Base-by-base conservation (phyloP, 2,797 vertebrate genomes). In the Phrynocephalus vlangalii region DNA sequence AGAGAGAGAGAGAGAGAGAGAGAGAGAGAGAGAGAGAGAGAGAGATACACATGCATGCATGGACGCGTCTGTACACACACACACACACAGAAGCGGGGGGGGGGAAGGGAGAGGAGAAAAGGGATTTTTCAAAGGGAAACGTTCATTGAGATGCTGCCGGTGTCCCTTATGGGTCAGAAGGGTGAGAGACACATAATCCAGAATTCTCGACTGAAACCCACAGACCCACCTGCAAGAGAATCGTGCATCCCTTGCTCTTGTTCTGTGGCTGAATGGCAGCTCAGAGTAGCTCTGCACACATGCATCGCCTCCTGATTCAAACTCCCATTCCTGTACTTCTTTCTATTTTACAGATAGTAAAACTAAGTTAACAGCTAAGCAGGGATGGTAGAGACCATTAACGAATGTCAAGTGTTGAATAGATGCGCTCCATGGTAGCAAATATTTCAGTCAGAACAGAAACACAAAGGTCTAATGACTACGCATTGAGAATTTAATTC, bases 341-440 rank as follows among this genome's bases (percentile, higher is more conserved):
- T 63, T 18, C 72, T 66, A 75, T 84, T 84, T 84, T 75, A 63
- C 52, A 76, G 83, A 76, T 2, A 28, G 79, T 44, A 68, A 87
- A 68, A 48, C 63, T 52, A 48, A 87, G 71, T 56, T 71, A 82
- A 28, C 2, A 11, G 28, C 20, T 28, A 33, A 33, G 10, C n/a
- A 52, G 52, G 44, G 63, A 20, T 44, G 67, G n/a, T 16, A 16
- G 38, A n/a, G 28, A 73, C 28, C 18, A 15, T 28, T 26, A 22
- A 44, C 38, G 2, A 71, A 6, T 10, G 48, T 26, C 56, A 75
- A 87, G 70, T 15, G 22, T 11, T 13, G 22, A 26, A 52, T 26
- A 6, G 1, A 38, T 4, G 20, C 33, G 22, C 75, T 87, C 38
- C 79, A 75, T 66, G 71, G 9, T 81, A 22, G 28, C 30, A 30